A percentile compares a stretch with the other conserved stretches of the same genome.
Conservation (phyloP, 2,113 vertebrate species). For the Clinocottus analis region DNA sequence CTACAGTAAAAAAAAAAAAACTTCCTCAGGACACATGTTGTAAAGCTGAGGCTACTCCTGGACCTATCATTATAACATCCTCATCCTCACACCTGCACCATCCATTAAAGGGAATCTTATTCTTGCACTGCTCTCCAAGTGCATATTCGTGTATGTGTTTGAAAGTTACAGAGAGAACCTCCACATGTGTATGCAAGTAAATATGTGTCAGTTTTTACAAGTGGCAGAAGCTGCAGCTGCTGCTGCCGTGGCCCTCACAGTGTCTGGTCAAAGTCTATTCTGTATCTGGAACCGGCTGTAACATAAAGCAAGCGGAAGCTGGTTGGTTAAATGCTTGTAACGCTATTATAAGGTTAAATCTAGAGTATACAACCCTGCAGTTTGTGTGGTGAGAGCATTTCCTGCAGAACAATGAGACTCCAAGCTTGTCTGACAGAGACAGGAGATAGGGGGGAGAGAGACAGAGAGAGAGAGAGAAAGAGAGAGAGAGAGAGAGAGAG, state of each 20-base stretch:
- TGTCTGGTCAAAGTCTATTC: conserved; percentile 55
- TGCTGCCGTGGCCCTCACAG: conserved; percentile 26
- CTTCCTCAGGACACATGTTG: conserved; percentile 45
- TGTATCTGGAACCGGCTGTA: conserved; percentile 64
- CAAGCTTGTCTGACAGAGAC: conserved; percentile 63
- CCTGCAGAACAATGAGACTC: conserved; percentile 77
- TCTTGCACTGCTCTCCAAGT: conserved; percentile 9
- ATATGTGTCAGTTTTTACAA: conserved; percentile 59
- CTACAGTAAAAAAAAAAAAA: conserved; percentile 64
- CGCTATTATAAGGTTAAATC: conserved; percentile 77
- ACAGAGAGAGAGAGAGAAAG: not conserved
- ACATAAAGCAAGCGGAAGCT: conserved; percentile 67
- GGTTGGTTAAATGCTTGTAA: conserved; percentile 63
- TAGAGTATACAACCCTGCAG: conserved; percentile 71
- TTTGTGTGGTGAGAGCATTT: conserved; percentile 74
- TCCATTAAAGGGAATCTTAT: conserved; percentile 52
- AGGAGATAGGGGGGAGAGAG: conserved; percentile 34
- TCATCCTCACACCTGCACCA: conserved; percentile 71
- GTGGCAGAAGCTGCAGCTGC: conserved; percentile 52
- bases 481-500: conserved; percentile 16
- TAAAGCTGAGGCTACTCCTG: conserved; percentile 38
- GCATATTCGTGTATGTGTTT: conserved; percentile 26
- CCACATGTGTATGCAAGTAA: conserved; percentile 36
- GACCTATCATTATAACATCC: conserved; percentile 36
- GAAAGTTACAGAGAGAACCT: conserved; percentile 16